Conservation (phyloP, 2,888 invertebrate species). For the Agrotis puta region DNA sequence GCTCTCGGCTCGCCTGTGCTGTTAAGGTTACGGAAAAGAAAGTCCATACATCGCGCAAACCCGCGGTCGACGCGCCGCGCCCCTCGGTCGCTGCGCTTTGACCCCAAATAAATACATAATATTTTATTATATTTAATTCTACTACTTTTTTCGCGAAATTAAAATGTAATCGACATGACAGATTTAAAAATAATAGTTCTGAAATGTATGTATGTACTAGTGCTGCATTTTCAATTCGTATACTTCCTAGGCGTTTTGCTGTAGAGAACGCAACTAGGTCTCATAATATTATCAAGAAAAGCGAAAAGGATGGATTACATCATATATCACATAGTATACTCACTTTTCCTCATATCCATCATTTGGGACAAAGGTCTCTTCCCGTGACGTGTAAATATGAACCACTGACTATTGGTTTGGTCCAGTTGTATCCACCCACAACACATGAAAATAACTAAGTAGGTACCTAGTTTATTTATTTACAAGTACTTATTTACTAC, state of each 20-base stretch:
- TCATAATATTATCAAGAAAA: conserved; percentile 10
- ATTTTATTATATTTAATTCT: conserved; percentile 25
- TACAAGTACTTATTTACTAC: no score
- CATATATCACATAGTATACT: no score
- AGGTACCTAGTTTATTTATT: no score
- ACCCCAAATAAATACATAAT: conserved; percentile 74
- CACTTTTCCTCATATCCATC: no score
- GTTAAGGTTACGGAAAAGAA: conserved; percentile 86
- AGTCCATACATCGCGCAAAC: conserved; percentile 76
- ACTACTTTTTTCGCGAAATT: conserved; percentile 25
- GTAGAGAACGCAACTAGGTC: conserved; percentile 42
- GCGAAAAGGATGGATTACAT: no score
- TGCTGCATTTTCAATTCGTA: conserved; percentile 27
- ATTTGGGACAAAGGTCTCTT: no score
- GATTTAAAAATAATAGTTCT: conserved; percentile 18
- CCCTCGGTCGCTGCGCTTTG: conserved; percentile 83
- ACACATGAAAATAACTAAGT: no score
- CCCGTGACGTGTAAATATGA: no score
- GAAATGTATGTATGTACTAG: conserved; percentile 23
- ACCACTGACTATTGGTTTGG: no score
- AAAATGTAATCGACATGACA: conserved; percentile 38
- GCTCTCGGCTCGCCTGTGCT: conserved; percentile 62
- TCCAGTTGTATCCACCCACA: no score
- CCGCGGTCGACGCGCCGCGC: conserved; percentile 52
- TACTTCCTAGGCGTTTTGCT: conserved; percentile 22